These are phyloP conservation scores for Lithobates sylvaticus DNA, from an alignment of 2,797 vertebrate genomes.

Conservation along the genomic window DNA sequence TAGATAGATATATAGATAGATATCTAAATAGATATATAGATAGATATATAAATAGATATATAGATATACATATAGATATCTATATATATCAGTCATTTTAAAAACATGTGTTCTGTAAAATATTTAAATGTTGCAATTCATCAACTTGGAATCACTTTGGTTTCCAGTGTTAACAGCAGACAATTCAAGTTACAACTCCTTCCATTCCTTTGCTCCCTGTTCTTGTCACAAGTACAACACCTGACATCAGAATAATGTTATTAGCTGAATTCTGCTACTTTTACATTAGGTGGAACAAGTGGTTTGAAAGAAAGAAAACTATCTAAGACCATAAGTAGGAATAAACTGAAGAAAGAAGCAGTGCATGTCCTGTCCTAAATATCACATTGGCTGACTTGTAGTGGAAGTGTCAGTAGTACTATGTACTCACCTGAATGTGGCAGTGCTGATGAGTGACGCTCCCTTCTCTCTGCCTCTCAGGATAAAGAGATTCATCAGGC, in stretches of 20 bases:
- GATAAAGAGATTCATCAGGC: constrained; percentile 60
- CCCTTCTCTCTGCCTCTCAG: constrained; percentile 57
- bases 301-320: neutral
- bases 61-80: no score
- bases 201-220: neutral
- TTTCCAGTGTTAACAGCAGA: no score
- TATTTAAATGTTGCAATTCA: neutral
- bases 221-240: neutral
- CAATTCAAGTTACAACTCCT: no score
- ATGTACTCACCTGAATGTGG: constrained; percentile 57
- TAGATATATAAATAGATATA: no score
- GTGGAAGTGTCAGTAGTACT: constrained; percentile 23
- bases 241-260: constrained; percentile 17
- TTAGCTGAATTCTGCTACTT: constrained; percentile 11
- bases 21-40: no score
- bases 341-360: constrained; percentile 5
- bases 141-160: neutral
- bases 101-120: neutral
- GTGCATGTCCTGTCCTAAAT: neutral
- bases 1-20: neutral
- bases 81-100: no score
- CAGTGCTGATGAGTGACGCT: constrained; percentile 57
- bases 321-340: neutral
- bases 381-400: neutral
- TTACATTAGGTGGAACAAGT: constrained; percentile 5